These are phyloP conservation scores for Ormyrus pomaceus DNA, from an alignment of 2,888 invertebrate genomes.

Conservation along the genomic window DNA sequence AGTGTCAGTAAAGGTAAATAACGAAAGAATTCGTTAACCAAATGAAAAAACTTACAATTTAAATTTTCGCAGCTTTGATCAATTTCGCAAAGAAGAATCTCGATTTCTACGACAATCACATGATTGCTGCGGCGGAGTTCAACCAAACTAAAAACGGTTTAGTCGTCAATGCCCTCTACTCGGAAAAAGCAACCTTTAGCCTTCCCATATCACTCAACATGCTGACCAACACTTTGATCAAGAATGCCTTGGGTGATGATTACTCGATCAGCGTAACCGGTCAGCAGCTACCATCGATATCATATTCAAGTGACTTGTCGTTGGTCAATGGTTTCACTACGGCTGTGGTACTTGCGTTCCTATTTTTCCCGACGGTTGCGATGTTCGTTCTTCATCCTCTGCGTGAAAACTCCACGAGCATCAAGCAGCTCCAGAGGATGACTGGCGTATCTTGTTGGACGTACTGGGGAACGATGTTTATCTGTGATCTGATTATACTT, in stretches of 20 bases:
- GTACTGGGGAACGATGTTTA: conserved; percentile 81
- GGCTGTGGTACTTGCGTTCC: conserved; percentile 56
- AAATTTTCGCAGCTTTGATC: conserved; percentile 74
- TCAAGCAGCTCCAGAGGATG: conserved; percentile 83
- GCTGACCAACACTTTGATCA: conserved; percentile 75
- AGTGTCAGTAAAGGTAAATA: conserved; percentile 58
- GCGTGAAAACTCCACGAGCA: conserved; percentile 79
- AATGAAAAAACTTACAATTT: background rate
- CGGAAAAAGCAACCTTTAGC: conserved; percentile 77
- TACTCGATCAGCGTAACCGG: conserved; percentile 65
- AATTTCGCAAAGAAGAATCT: conserved; percentile 69
- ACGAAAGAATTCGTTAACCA: background rate
- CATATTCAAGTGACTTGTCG: conserved; percentile 27
- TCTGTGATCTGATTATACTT: conserved; percentile 78
- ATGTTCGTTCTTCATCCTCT: conserved; percentile 80
- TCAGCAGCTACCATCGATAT: conserved; percentile 63
- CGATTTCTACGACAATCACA: conserved; percentile 76
- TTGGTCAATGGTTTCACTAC: conserved; percentile 55
- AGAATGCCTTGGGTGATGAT: conserved; percentile 61
- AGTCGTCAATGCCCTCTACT: conserved; percentile 75
- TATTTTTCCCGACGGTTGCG: conserved; percentile 66
- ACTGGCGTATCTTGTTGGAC: conserved; percentile 79
- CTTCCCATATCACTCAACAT: conserved; percentile 78
- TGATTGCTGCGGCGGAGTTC: conserved; percentile 77
- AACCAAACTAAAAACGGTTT: conserved; percentile 60